These are phyloP conservation scores for Phataginus tricuspis DNA, from an alignment of 2,797 vertebrate genomes.

Conservation along the genomic window DNA sequence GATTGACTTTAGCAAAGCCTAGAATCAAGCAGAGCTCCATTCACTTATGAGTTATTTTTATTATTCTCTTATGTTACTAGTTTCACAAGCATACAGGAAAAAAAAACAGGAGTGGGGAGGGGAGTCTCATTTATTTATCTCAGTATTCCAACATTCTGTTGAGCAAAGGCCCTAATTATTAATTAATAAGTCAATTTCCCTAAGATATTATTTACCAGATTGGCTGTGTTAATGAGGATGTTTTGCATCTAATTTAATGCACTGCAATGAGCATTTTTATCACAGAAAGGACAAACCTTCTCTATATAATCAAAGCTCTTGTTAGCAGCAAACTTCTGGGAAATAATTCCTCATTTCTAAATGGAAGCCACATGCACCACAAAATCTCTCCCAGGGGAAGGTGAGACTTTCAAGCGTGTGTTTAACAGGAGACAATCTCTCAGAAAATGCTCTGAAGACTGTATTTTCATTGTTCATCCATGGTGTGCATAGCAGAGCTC, in stretches of 20 bases:
- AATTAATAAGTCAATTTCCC: conserved; percentile 85
- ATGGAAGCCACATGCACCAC: neutral
- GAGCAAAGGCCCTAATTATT: conserved; percentile 81
- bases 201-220: conserved; percentile 84
- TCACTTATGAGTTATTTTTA: neutral
- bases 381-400: neutral
- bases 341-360: conserved; percentile 63
- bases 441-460: neutral
- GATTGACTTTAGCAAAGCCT: neutral
- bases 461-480: neutral
- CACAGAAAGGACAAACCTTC: conserved; percentile 60
- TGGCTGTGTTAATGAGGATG: conserved; percentile 80
- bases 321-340: conserved; percentile 41
- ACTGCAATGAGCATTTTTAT: conserved; percentile 77
- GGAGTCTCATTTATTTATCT: conserved; percentile 57
- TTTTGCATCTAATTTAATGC: conserved; percentile 83
- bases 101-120: neutral
- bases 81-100: neutral
- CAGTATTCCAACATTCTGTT: conserved; percentile 61
- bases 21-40: neutral
- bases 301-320: conserved; percentile 56
- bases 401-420: neutral
- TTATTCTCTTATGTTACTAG: neutral
- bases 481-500: neutral
- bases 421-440: neutral